Conservation (phyloP, 2,888 invertebrate species). For the Vannuccia rotundouncinata region DNA sequence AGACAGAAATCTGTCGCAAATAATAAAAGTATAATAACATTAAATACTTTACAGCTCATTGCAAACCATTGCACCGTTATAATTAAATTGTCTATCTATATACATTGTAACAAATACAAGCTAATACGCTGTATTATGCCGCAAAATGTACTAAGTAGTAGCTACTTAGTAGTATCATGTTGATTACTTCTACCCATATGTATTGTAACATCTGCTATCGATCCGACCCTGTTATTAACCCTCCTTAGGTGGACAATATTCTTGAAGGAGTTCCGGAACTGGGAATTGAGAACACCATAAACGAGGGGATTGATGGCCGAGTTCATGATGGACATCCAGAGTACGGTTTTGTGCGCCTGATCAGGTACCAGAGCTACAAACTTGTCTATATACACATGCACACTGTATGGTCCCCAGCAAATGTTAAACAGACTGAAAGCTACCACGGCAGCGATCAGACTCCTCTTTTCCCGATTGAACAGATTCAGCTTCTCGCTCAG, state of each 20-base stretch:
- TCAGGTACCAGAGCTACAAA: conserved; percentile 28
- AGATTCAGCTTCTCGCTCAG: neutral
- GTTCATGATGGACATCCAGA: conserved; percentile 37
- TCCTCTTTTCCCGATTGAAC: conserved; percentile 24
- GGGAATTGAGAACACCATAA: conserved; percentile 32
- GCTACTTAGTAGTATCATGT: neutral
- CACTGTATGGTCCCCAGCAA: conserved; percentile 39
- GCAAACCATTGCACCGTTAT: too few species aligned
- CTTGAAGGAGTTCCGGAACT: conserved; percentile 30
- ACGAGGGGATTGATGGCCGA: conserved; percentile 37
- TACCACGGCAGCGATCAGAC: conserved; percentile 28
- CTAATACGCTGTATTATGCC: too few species aligned
- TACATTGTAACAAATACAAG: too few species aligned
- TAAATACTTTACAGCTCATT: too few species aligned
- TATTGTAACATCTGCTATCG: neutral
- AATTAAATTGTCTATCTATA: too few species aligned
- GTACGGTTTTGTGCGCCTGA: conserved; percentile 25
- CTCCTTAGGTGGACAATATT: conserved; percentile 3
- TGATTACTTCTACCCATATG: neutral
- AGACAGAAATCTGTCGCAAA: too few species aligned
- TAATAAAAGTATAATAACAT: too few species aligned
- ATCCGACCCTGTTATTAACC: neutral
- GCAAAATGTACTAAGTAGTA: too few species aligned
- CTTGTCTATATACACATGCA: conserved; percentile 38
- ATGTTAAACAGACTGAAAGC: conserved; percentile 35